Percentiles rank a stretch among this genome's conserved stretches.
Evolutionary conservation across 1,140 invertebrate species (phyloP).

Genomic region (Ladona fulva): DNA sequence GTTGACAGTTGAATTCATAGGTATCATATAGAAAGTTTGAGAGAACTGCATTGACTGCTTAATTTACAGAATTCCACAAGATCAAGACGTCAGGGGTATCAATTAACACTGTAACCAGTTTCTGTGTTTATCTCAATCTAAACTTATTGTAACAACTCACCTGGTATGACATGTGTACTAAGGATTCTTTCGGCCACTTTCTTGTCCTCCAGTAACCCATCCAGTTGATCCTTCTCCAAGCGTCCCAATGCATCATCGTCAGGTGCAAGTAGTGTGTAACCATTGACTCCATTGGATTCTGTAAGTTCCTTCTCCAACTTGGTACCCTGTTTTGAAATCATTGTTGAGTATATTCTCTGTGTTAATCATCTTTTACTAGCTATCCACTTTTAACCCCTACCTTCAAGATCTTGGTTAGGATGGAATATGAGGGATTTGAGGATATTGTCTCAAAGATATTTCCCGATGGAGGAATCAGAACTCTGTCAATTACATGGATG

Average conservation of each 20-base stretch:
- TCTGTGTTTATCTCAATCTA: no score
- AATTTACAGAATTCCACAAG: no score
- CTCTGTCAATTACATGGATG: constrained; percentile 47
- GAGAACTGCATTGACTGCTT: no score
- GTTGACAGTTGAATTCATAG: no score
- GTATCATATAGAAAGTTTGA: no score
- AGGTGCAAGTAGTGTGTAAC: constrained; percentile 40
- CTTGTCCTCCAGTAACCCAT: constrained; percentile 35
- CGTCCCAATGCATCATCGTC: constrained; percentile 36
- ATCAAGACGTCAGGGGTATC: no score
- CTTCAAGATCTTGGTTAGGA: constrained; percentile 36
- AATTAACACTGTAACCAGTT: no score
- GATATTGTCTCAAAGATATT: constrained; percentile 38
- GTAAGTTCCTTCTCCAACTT: constrained; percentile 37
- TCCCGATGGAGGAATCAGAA: constrained; percentile 42
- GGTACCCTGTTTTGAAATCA: constrained; percentile 28
- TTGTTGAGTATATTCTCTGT: no score
- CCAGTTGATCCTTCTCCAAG: constrained; percentile 35
- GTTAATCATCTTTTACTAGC: background rate
- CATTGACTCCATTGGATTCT: constrained; percentile 27
- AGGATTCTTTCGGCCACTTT: constrained; percentile 37
- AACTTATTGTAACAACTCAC: constrained; percentile 30
- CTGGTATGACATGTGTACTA: constrained; percentile 41
- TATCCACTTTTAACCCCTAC: constrained; percentile 23
- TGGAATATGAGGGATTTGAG: constrained; percentile 36